Evolutionary conservation across 2,113 vertebrate genomes (phyloP).

Genomic region (Prinia subflava): DNA sequence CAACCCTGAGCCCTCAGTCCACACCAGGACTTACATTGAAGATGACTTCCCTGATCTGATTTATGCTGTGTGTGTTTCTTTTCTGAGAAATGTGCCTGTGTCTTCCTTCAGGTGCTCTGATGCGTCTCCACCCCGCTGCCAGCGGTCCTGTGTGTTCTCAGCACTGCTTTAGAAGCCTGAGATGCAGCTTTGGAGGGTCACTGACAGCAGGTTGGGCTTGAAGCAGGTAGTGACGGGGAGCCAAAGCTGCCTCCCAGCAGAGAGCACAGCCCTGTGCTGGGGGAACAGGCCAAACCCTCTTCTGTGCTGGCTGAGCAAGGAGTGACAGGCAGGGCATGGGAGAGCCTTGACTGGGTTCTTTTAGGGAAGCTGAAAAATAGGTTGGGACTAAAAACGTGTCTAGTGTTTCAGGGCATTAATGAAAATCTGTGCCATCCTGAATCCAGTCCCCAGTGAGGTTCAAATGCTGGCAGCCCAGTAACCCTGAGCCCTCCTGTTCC

Average conservation of each 20-base stretch:
- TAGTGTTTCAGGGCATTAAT: neutral
- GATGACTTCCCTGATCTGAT: neutral
- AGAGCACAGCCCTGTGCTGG: neutral
- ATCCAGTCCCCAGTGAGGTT: neutral
- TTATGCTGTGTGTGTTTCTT: fast-evolving
- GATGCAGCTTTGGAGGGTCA: neutral
- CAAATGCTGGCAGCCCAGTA: neutral
- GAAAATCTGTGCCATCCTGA: neutral
- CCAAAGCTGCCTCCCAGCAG: neutral
- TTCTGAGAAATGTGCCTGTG: neutral
- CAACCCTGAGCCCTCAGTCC: fast-evolving
- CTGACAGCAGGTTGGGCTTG: neutral
- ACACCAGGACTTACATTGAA: neutral
- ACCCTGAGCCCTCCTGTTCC: neutral
- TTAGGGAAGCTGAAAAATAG: fast-evolving
- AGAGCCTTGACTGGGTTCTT: neutral
- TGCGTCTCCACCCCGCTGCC: neutral
- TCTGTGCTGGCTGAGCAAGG: neutral
- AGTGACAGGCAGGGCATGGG: neutral
- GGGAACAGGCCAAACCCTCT: neutral
- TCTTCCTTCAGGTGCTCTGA: neutral
- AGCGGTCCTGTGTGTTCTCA: neutral
- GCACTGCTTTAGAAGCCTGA: fast-evolving
- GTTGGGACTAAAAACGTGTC: neutral
- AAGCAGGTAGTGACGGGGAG: fast-evolving